phyloP scores from a whole-genome alignment of 2,113 vertebrate genomes.

The Cromileptes altivelis region DNA sequence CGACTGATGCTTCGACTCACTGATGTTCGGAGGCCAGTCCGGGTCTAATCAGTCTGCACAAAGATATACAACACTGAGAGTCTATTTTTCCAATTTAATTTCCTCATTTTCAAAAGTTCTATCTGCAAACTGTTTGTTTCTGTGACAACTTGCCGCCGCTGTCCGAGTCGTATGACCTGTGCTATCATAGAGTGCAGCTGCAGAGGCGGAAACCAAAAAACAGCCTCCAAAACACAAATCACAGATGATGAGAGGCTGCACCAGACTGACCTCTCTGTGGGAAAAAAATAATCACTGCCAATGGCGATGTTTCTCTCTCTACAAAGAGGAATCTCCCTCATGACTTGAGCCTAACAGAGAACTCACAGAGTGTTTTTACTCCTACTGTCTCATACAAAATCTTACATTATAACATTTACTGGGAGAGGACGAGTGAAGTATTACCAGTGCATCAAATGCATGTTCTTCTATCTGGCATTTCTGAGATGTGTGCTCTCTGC shows the following conservation, averaged over 20 bases:
- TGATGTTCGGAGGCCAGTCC: background rate
- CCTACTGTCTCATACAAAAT: background rate
- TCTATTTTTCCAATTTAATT: background rate
- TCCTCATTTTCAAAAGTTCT: background rate
- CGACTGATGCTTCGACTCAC: background rate
- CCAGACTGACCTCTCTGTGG: conserved; percentile 11
- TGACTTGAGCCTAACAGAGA: conserved; percentile 8
- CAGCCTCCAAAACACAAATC: conserved; percentile 13
- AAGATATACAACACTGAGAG: background rate
- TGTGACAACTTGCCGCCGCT: background rate
- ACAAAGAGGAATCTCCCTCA: conserved; percentile 7
- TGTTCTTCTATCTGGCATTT: background rate
- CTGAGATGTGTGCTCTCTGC: background rate
- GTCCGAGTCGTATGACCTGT: conserved; percentile 4
- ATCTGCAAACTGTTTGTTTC: background rate
- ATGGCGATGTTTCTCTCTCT: background rate
- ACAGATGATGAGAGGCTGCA: conserved; percentile 27
- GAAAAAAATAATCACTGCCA: conserved; percentile 25
- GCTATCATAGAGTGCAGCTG: conserved; percentile 14
- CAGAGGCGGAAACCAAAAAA: conserved; percentile 9
- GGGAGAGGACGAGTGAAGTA: background rate
- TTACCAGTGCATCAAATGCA: background rate
- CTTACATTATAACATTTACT: background rate
- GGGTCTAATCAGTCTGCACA: background rate
- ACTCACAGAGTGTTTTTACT: background rate